These are phyloP conservation scores for Brachyalestes nurse DNA, from an alignment of 2,797 vertebrate genomes.

Conservation along the genomic window DNA sequence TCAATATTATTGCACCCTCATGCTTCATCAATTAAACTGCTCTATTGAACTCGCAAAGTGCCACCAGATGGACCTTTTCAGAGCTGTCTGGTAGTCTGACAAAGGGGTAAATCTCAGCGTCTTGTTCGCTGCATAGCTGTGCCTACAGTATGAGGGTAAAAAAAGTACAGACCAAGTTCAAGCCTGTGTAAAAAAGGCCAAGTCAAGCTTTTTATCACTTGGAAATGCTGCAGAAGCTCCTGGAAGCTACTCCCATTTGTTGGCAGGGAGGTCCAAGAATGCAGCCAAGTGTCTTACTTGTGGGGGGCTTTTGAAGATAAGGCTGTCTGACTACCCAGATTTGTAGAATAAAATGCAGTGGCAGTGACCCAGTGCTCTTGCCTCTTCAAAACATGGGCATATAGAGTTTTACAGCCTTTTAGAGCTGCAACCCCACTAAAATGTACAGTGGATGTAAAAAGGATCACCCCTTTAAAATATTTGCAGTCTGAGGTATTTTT, in stretches of 20 bases:
- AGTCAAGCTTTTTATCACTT: constrained; percentile 46
- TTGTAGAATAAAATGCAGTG: constrained; percentile 42
- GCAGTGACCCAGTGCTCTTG: not conserved
- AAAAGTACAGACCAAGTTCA: constrained; percentile 24
- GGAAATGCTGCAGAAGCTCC: constrained; percentile 54
- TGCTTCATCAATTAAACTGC: not conserved
- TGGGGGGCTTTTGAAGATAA: constrained; percentile 66
- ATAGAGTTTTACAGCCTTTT: not conserved
- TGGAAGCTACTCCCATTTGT: constrained; percentile 63
- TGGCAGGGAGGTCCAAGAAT: constrained; percentile 62
- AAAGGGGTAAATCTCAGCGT: not conserved
- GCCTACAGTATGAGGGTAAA: constrained; percentile 2
- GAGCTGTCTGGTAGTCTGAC: not conserved
- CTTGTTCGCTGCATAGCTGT: not conserved
- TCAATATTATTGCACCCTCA: not conserved
- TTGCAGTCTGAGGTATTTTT: no score
- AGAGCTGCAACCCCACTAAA: not conserved
- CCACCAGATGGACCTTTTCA: not conserved
- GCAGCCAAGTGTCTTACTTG: constrained; percentile 51
- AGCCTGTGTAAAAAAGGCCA: constrained; percentile 40
- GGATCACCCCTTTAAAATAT: no score
- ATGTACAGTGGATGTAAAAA: not conserved
- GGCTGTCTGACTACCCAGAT: constrained; percentile 53
- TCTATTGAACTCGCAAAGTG: constrained; percentile 14
- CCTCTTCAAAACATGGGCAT: not conserved